Percentiles rank a stretch among this genome's conserved stretches.
These are phyloP conservation scores for Sepioteuthis lessoniana DNA, from an alignment of 2,888 invertebrate genomes.

Conservation along the genomic window DNA sequence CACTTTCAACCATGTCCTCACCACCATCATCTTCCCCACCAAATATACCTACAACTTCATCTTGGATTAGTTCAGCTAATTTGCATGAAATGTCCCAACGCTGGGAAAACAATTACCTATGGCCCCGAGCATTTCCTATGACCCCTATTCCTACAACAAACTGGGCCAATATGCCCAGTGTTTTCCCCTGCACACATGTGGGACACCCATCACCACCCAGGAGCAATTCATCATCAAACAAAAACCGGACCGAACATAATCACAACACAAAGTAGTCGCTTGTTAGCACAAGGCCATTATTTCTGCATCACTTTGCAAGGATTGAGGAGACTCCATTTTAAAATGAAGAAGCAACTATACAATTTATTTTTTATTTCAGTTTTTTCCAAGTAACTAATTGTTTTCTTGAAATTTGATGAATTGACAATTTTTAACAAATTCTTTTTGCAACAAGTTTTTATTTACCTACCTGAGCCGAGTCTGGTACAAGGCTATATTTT, in stretches of 20 bases:
- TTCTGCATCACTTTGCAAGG: not conserved
- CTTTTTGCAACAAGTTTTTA: not conserved
- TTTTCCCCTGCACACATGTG: constrained; percentile 24
- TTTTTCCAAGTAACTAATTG: not conserved
- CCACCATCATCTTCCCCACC: constrained; percentile 34
- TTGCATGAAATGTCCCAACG: constrained; percentile 40
- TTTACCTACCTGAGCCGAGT: not conserved
- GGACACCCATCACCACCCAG: constrained; percentile 16
- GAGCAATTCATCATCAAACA: not conserved
- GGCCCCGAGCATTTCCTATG: constrained; percentile 41
- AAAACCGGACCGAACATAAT: not conserved
- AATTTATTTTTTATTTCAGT: not conserved
- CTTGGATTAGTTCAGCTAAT: constrained; percentile 35
- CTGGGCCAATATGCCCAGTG: constrained; percentile 45
- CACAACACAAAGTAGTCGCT: not conserved
- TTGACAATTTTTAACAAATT: no score
- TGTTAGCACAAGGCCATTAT: not conserved
- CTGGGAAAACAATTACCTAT: constrained; percentile 36
- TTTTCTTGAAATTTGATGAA: not conserved
- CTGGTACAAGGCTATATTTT: not conserved
- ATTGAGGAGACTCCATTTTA: not conserved
- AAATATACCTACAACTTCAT: not conserved
- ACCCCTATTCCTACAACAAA: constrained; percentile 2
- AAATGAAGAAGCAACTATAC: not conserved
- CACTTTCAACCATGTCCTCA: constrained; percentile 11